phyloP scores from a whole-genome alignment of 2,797 vertebrate genomes.

The Molossus molossus region DNA sequence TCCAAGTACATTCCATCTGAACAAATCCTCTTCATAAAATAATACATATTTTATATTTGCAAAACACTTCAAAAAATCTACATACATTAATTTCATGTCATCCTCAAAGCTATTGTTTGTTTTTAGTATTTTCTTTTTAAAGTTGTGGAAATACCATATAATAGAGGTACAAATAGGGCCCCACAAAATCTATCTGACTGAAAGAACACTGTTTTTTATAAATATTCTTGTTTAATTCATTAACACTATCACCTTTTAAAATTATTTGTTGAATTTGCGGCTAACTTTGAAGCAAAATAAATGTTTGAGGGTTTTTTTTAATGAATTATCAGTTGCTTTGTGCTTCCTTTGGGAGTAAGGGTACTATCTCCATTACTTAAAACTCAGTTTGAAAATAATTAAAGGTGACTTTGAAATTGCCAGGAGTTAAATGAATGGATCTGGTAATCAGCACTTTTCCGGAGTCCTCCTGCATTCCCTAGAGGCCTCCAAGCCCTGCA shows the following conservation, averaged over 20 bases:
- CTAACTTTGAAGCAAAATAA: constrained; percentile 70
- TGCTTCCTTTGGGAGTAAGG: constrained; percentile 64
- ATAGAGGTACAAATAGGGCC: not conserved
- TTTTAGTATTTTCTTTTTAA: constrained; percentile 67
- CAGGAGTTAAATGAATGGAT: constrained; percentile 57
- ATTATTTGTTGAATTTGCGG: constrained; percentile 59
- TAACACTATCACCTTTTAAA: constrained; percentile 46
- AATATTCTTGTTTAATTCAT: constrained; percentile 38
- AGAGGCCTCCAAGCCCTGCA: constrained; percentile 3
- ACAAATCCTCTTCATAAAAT: constrained; percentile 17
- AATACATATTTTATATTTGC: constrained; percentile 19
- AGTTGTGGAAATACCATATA: constrained; percentile 7
- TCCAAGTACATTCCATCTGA: not conserved
- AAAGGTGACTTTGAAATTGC: constrained; percentile 75
- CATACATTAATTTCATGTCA: constrained; percentile 47
- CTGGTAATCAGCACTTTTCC: constrained; percentile 52
- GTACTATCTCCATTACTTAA: constrained; percentile 74
- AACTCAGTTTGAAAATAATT: constrained; percentile 80
- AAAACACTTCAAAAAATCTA: constrained; percentile 30
- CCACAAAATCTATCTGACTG: not conserved
- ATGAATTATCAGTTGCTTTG: constrained; percentile 59
- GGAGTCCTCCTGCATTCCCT: constrained; percentile 36
- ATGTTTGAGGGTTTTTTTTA: constrained; percentile 47
- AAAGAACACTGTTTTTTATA: constrained; percentile 34
- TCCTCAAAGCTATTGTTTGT: constrained; percentile 13